Conservation (phyloP, 1,140 invertebrate genomes). For the Drosophila santomea region DNA sequence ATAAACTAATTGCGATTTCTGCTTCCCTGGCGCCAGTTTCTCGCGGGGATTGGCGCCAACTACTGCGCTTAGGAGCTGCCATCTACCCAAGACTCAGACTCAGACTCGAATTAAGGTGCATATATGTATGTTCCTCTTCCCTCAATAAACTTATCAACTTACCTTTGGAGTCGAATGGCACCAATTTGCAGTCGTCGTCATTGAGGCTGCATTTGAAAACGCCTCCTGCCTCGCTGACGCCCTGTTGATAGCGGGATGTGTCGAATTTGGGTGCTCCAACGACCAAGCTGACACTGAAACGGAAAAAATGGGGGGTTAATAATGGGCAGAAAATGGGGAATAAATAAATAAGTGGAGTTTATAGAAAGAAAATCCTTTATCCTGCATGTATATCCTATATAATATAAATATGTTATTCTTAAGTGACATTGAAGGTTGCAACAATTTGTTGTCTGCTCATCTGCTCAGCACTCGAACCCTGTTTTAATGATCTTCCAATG, state of each 20-base stretch:
- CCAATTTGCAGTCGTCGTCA: conserved; percentile 87
- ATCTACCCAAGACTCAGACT: background rate
- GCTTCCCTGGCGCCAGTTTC: conserved; percentile 45
- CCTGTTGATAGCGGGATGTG: conserved; percentile 86
- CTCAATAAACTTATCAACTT: conserved; percentile 85
- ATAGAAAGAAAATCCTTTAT: too few species aligned
- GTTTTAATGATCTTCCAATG: conserved; percentile 6
- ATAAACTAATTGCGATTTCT: conserved; percentile 72
- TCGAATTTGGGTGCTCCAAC: conserved; percentile 92
- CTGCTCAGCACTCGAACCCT: background rate
- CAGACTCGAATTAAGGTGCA: conserved; percentile 1
- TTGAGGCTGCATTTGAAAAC: conserved; percentile 90
- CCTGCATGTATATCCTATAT: too few species aligned
- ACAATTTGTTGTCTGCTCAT: conserved; percentile 8
- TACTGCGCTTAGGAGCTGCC: background rate
- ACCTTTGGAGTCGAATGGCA: conserved; percentile 91
- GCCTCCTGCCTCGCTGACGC: conserved; percentile 89
- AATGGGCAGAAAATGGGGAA: background rate
- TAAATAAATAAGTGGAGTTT: too few species aligned
- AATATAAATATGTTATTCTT: too few species aligned
- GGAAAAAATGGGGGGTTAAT: background rate
- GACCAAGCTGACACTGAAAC: conserved; percentile 88
- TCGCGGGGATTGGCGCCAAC: conserved; percentile 50
- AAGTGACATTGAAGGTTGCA: too few species aligned
- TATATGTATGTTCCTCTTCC: background rate